A percentile compares a stretch with the other conserved stretches of the same genome.
Evolutionary conservation across 1,140 invertebrate species (phyloP).

Genomic region (Apis florea): DNA sequence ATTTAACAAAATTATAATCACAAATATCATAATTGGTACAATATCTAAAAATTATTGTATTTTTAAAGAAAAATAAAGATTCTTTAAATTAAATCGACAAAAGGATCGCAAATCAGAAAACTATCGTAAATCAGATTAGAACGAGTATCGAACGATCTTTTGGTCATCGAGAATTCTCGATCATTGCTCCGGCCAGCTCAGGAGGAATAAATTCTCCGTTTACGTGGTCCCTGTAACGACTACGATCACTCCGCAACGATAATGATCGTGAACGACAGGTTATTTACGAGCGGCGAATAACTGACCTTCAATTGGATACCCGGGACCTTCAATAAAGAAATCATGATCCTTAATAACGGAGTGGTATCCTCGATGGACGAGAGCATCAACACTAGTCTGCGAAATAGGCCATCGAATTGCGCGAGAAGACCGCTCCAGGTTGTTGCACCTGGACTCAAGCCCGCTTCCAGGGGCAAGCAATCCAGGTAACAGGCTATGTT

Average conservation of each 20-base stretch:
- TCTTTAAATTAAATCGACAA: neutral
- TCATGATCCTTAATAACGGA: constrained; percentile 91
- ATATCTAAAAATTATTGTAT: neutral
- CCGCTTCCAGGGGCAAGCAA: constrained; percentile 92
- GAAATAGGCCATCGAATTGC: constrained; percentile 91
- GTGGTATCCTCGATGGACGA: constrained; percentile 87
- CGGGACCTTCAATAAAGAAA: constrained; percentile 91
- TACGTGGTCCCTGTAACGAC: neutral
- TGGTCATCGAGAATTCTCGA: neutral
- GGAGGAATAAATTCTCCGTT: constrained; percentile 14
- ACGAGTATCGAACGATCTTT: neutral
- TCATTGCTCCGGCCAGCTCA: neutral
- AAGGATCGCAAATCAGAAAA: neutral
- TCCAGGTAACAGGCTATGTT: constrained; percentile 97
- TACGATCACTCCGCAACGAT: neutral
- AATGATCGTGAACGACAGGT: constrained; percentile 19
- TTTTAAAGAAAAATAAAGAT: neutral
- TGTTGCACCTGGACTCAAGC: constrained; percentile 83
- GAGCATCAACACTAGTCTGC: constrained; percentile 88
- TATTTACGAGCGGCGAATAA: constrained; percentile 28
- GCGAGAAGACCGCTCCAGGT: constrained; percentile 91
- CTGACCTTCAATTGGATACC: constrained; percentile 89
- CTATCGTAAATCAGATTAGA: neutral
- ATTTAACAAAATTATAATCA: no score
- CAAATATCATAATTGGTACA: no score